A percentile compares a stretch with the other conserved stretches of the same genome.
Evolutionary conservation across 2,888 invertebrate species (phyloP).

Genomic region (Protodeltote pygarga): DNA sequence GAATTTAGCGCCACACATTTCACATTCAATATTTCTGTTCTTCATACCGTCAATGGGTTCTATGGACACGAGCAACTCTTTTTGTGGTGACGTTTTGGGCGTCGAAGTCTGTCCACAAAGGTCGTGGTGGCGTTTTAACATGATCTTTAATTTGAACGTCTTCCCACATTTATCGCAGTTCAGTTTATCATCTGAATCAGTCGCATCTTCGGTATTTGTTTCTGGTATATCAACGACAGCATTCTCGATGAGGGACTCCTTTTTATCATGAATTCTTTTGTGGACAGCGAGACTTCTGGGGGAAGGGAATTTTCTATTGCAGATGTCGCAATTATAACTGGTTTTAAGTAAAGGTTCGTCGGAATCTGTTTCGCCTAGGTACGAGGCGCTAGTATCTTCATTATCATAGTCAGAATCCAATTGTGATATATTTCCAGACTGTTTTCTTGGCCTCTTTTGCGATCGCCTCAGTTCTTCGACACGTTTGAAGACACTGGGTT

Average conservation of each 20-base stretch:
- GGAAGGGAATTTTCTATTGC: conserved; percentile 64
- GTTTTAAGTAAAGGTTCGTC: conserved; percentile 68
- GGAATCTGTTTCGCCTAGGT: conserved; percentile 74
- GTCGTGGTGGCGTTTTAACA: conserved; percentile 78
- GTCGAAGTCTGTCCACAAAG: conserved; percentile 56
- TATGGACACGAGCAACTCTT: conserved; percentile 70
- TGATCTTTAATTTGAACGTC: conserved; percentile 80
- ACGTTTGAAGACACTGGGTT: conserved; percentile 67
- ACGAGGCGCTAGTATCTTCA: conserved; percentile 71
- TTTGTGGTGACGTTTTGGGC: conserved; percentile 59
- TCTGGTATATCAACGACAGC: conserved; percentile 54
- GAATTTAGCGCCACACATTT: conserved; percentile 72
- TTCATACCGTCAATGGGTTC: conserved; percentile 69
- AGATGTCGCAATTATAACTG: conserved; percentile 65
- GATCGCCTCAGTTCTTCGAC: conserved; percentile 69
- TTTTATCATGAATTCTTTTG: conserved; percentile 59
- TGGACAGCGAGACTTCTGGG: conserved; percentile 60
- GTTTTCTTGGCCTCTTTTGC: conserved; percentile 64
- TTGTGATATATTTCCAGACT: conserved; percentile 52
- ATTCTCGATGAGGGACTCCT: conserved; percentile 19
- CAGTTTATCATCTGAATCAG: conserved; percentile 67
- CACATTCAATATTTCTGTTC: conserved; percentile 61
- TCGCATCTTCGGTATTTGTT: conserved; percentile 54
- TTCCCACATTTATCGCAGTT: conserved; percentile 75
- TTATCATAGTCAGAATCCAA: conserved; percentile 78